These are phyloP conservation scores for Liopterus haemorrhoidalis DNA, from an alignment of 2,888 invertebrate genomes.

Conservation along the genomic window DNA sequence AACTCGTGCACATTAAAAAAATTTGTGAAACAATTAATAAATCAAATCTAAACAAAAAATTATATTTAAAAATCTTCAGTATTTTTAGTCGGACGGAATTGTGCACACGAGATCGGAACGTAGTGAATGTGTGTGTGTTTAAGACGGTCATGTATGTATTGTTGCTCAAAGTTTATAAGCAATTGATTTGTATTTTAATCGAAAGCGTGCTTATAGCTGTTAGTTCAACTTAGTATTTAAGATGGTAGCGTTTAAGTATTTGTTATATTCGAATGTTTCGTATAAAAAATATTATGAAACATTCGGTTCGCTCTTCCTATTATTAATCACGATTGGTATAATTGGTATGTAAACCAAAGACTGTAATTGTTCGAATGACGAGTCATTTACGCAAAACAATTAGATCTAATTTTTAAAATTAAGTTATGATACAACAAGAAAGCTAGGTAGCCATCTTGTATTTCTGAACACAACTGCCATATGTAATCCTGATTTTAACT, in stretches of 20 bases:
- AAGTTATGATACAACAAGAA: no score
- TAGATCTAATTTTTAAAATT: no score
- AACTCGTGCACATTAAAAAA: not conserved
- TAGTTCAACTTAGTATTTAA: constrained; percentile 22
- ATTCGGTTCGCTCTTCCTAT: constrained; percentile 22
- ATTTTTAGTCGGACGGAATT: constrained; percentile 1
- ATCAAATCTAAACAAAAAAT: no score
- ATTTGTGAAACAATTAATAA: no score
- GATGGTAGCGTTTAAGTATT: constrained; percentile 21
- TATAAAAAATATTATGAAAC: no score
- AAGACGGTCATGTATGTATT: constrained; percentile 15
- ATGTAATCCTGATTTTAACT: no score
- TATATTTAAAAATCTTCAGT: not conserved
- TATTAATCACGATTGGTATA: constrained; percentile 17
- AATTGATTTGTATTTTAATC: constrained; percentile 21
- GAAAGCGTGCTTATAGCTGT: constrained; percentile 22
- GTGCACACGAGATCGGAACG: constrained; percentile 4
- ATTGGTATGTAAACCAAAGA: constrained; percentile 23
- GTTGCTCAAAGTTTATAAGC: constrained; percentile 24
- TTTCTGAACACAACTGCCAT: no score
- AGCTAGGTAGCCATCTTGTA: not conserved
- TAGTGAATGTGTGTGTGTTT: constrained; percentile 12
- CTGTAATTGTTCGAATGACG: no score
- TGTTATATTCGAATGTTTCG: no score
- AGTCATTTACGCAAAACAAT: no score